Evolutionary conservation across 2,113 vertebrate species (phyloP), one percentile per base, ranked within the genome.

Genomic region (Shinisaurus crocodilurus): DNA sequence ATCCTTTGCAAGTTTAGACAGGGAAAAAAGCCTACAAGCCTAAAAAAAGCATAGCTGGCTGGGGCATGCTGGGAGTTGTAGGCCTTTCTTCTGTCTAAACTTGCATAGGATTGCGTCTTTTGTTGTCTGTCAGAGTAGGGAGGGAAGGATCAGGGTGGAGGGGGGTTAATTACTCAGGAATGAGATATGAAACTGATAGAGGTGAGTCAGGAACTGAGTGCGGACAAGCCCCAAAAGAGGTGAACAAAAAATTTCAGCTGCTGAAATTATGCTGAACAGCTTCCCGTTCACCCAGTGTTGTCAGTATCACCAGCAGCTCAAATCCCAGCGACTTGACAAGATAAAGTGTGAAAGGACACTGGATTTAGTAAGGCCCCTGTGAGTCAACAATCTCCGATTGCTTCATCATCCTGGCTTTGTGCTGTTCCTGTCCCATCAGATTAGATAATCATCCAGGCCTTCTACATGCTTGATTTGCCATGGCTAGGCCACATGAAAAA

Each of bases 271-370:
- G 94, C 91, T 63, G 87, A 94, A 94, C 92, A 94, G 89, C 89
- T 94, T 95, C 92, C 86, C 16, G 88, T 93, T 95, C 95, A 88
- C 91, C 93, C 93, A 95, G 92, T 69, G 93, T 92, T 96, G 95
- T 96, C 95, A 93, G 85, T 93, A 94, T 92, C 85, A 88, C 57
- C 0, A 89, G 90, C 80, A 96, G 95, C 91, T 82, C n/a, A 93
- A 91, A 96, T 90, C 94, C 0, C 0, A 92, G 89, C 75, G 96
- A 94, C 90, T 94, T 96, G 96, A 96, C 96, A 96, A 95, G 95
- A 95, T 96, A 96, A 96, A 96, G 95, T 96, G 96, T 94, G 95
- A 96, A 96, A 96, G 96, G 95, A 96, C 95, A 93, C 95, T 96
- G 95, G 95, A 94, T 96, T 96, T 96, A 96, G 95, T 84, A 92